A percentile compares a stretch with the other conserved stretches of the same genome.
Evolutionary conservation across 1,140 invertebrate genomes (phyloP).

Genomic region (Harpegnathos saltator): DNA sequence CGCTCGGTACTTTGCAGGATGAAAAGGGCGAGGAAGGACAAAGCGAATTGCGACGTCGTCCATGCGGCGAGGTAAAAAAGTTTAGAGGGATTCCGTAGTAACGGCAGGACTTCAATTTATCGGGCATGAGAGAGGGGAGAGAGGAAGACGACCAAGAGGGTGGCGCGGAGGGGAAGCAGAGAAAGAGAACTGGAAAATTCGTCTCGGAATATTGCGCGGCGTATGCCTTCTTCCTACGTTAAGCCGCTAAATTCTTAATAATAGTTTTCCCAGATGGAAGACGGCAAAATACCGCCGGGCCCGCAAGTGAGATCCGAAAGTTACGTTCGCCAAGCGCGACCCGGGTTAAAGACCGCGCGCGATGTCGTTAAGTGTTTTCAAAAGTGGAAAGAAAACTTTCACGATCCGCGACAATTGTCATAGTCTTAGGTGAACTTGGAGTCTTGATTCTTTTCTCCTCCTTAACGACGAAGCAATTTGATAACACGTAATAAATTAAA

Average conservation of each 20-base stretch:
- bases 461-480: not conserved
- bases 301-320: constrained; percentile 2
- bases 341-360: constrained; percentile 20
- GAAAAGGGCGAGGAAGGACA: constrained; percentile 53
- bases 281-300: constrained; percentile 28
- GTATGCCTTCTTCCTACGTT: constrained; percentile 50
- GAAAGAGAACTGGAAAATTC: constrained; percentile 19
- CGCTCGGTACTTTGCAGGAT: constrained; percentile 51
- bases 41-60: constrained; percentile 56
- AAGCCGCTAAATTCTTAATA: constrained; percentile 55
- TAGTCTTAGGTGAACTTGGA: not conserved
- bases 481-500: too few relatives aligned
- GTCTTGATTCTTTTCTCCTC: not conserved
- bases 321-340: constrained; percentile 17
- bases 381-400: constrained; percentile 4
- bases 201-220: constrained; percentile 1
- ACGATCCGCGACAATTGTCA: not conserved
- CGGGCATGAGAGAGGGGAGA: not conserved
- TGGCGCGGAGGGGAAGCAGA: not conserved
- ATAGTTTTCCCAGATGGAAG: constrained; percentile 36
- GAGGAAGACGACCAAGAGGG: not conserved
- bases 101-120: constrained; percentile 51
- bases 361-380: constrained; percentile 33
- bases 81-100: constrained; percentile 44
- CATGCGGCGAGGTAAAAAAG: constrained; percentile 54